phyloP scores from a whole-genome alignment of 2,888 invertebrate genomes.

The Drosophila cracens region DNA sequence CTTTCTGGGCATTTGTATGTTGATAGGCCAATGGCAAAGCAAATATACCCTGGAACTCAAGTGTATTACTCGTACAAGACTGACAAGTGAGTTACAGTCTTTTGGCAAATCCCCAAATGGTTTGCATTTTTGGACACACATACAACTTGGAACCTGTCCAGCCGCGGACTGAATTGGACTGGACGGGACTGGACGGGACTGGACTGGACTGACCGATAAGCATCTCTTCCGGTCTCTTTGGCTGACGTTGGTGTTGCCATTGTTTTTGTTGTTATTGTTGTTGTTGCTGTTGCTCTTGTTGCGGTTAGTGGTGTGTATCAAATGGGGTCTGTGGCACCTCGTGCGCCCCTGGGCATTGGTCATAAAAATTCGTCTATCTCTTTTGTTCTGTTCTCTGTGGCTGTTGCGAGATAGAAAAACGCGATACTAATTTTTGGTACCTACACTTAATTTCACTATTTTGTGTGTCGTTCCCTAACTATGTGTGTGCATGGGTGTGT shows the following conservation, averaged over 20 bases:
- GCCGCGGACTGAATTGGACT: slow-evolving; percentile 17
- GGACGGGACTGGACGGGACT: background rate
- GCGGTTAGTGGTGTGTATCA: slow-evolving; percentile 82
- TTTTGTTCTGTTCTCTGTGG: slow-evolving; percentile 32
- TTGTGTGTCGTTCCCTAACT: slow-evolving; percentile 28
- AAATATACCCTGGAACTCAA: slow-evolving; percentile 13
- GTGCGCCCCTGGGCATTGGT: slow-evolving; percentile 38
- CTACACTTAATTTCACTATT: slow-evolving; percentile 70
- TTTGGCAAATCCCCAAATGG: slow-evolving; percentile 62
- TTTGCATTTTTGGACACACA: slow-evolving; percentile 45
- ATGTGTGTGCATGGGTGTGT: background rate
- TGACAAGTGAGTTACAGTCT: slow-evolving; percentile 32
- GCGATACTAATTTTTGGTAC: slow-evolving; percentile 76
- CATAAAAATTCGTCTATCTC: slow-evolving; percentile 69
- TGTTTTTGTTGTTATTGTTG: slow-evolving; percentile 33
- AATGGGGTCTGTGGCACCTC: slow-evolving; percentile 82
- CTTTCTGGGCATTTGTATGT: background rate
- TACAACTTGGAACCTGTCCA: slow-evolving; percentile 33
- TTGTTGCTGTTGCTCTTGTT: slow-evolving; percentile 44
- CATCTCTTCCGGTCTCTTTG: slow-evolving; percentile 73
- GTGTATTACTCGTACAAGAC: slow-evolving; percentile 20
- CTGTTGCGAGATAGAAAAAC: slow-evolving; percentile 62
- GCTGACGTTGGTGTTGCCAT: slow-evolving; percentile 15
- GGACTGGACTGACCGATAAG: slow-evolving; percentile 60
- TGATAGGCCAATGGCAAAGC: background rate